phyloP scores from a whole-genome alignment of 2,797 vertebrate genomes.

The Clarias pachynema region DNA sequence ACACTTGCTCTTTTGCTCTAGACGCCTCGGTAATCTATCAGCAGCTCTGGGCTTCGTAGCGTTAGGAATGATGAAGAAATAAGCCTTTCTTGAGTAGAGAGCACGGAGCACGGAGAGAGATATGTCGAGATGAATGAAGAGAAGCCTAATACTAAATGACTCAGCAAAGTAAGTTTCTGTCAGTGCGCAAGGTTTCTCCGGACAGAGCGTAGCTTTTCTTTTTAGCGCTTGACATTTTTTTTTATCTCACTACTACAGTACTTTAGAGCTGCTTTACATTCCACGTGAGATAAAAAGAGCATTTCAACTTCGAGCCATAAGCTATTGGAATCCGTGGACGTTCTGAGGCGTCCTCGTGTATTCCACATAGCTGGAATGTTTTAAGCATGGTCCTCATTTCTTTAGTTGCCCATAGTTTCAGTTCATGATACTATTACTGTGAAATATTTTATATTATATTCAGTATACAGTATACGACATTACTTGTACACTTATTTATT shows the following conservation, averaged over 20 bases:
- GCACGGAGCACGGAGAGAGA: background rate
- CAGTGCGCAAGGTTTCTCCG: background rate
- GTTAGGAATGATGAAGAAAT: constrained; percentile 43
- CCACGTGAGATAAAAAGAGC: background rate
- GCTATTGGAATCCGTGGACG: background rate
- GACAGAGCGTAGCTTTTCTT: constrained; percentile 10
- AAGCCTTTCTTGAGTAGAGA: constrained; percentile 35
- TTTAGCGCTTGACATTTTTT: background rate
- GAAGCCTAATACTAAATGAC: constrained; percentile 37
- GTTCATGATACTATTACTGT: background rate
- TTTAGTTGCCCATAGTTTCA: background rate
- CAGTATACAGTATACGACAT: too few species aligned
- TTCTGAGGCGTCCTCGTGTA: background rate
- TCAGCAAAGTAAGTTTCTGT: constrained; percentile 25
- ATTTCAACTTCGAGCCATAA: background rate
- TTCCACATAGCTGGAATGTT: constrained; percentile 7
- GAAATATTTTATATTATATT: background rate
- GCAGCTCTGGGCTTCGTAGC: constrained; percentile 34
- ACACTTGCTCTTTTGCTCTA: constrained; percentile 49
- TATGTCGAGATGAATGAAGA: constrained; percentile 23
- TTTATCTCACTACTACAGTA: background rate
- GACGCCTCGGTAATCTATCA: constrained; percentile 56
- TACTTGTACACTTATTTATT: background rate
- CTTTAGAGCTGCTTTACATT: background rate
- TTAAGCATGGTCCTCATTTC: background rate